phyloP scores from a whole-genome alignment of 1,140 invertebrate genomes.

The Trichonephila clavipes region DNA sequence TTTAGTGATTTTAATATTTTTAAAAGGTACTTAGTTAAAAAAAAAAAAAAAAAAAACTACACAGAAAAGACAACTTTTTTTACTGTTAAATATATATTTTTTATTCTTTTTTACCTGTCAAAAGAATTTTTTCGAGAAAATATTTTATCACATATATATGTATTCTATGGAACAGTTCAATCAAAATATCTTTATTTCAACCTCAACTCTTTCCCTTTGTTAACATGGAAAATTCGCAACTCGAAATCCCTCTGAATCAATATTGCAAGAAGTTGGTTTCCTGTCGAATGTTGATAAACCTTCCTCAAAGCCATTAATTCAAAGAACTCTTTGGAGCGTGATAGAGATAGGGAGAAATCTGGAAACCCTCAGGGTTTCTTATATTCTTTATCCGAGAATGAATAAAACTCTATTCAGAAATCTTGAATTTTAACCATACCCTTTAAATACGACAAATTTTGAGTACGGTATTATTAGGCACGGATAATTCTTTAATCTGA shows the following conservation, averaged over 20 bases:
- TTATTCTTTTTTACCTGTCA: no score
- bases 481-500: neutral
- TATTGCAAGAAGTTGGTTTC: constrained; percentile 26
- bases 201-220: neutral
- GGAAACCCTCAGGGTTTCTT: neutral
- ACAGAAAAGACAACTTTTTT: no score
- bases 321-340: neutral
- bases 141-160: no score
- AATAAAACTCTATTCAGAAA: neutral
- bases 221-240: neutral
- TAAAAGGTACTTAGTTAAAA: no score
- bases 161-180: no score
- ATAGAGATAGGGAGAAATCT: neutral
- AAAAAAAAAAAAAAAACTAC: no score
- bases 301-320: neutral
- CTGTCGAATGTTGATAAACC: constrained; percentile 16
- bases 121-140: no score
- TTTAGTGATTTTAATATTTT: no score
- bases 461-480: neutral
- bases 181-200: no score
- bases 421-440: neutral
- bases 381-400: neutral
- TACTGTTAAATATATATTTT: no score
- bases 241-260: neutral
- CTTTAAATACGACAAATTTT: neutral